Conservation (phyloP, 2,888 invertebrate genomes). For the Chymomyza amoena region DNA sequence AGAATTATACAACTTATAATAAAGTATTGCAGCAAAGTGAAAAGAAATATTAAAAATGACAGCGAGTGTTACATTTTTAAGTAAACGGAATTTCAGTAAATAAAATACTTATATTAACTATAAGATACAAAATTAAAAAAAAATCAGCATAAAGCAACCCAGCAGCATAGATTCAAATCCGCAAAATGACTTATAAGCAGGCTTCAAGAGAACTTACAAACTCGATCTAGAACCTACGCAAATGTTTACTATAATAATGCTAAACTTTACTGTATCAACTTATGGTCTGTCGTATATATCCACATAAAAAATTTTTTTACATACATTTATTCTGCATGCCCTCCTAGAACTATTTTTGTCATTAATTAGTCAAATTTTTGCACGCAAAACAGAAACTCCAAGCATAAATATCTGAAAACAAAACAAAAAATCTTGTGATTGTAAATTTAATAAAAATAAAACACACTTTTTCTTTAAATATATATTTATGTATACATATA, state of each 20-base stretch:
- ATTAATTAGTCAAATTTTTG: constrained; percentile 61
- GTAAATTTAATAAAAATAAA: constrained; percentile 66
- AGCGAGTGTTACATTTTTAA: constrained; percentile 48
- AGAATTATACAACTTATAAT: constrained; percentile 61
- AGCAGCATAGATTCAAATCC: constrained; percentile 28
- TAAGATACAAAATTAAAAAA: constrained; percentile 48
- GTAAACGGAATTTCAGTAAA: constrained; percentile 63
- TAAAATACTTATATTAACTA: constrained; percentile 41
- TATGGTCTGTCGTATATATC: not conserved
- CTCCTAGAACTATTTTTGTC: constrained; percentile 59
- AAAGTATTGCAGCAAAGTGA: constrained; percentile 45
- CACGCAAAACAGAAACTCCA: constrained; percentile 48
- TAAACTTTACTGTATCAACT: not conserved
- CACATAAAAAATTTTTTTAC: constrained; percentile 25
- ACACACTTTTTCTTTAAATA: constrained; percentile 43
- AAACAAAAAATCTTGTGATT: constrained; percentile 61
- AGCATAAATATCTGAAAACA: constrained; percentile 30
- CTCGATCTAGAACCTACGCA: not conserved
- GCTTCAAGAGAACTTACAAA: not conserved
- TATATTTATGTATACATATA: not conserved
- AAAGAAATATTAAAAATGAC: constrained; percentile 42
- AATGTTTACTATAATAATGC: not conserved
- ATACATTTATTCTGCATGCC: constrained; percentile 43
- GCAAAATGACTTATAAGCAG: not conserved
- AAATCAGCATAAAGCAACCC: constrained; percentile 17